Conservation (phyloP, 2,113 vertebrate genomes). For the Nymphicus hollandicus region DNA sequence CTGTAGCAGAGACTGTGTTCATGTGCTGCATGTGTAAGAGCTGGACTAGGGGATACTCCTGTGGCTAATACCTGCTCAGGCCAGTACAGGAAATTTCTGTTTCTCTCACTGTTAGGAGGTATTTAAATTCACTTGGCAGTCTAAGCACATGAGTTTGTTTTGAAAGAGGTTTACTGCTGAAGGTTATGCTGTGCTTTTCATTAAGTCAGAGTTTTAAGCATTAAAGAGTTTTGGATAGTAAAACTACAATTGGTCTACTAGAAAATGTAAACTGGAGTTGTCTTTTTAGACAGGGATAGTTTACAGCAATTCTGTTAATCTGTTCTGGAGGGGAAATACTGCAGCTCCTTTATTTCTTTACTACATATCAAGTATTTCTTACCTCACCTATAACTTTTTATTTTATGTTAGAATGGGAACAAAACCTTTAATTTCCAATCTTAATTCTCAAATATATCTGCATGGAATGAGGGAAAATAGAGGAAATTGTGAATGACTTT, state of each 20-base stretch:
- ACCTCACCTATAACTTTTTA: not conserved
- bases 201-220: slow-evolving; percentile 27
- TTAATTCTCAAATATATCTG: not conserved
- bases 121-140: slow-evolving; percentile 56
- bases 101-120: not conserved
- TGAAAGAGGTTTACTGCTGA: slow-evolving; percentile 47
- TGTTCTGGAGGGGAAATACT: not conserved
- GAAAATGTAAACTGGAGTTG: slow-evolving; percentile 13
- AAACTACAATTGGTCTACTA: slow-evolving; percentile 30
- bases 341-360: not conserved
- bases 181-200: slow-evolving; percentile 48
- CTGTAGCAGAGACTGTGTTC: not conserved
- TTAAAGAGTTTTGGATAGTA: slow-evolving; percentile 24
- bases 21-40: not conserved
- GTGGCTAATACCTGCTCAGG: not conserved
- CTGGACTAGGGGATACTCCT: not conserved
- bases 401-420: not conserved
- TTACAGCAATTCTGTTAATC: not conserved
- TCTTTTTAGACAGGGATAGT: not conserved
- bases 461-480: not conserved
- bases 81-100: not conserved
- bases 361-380: not conserved
- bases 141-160: slow-evolving; percentile 36
- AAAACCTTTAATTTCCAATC: not conserved
- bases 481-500: not conserved